phyloP scores from a whole-genome alignment of 1,140 invertebrate species.

The Eufriesea mexicana region DNA sequence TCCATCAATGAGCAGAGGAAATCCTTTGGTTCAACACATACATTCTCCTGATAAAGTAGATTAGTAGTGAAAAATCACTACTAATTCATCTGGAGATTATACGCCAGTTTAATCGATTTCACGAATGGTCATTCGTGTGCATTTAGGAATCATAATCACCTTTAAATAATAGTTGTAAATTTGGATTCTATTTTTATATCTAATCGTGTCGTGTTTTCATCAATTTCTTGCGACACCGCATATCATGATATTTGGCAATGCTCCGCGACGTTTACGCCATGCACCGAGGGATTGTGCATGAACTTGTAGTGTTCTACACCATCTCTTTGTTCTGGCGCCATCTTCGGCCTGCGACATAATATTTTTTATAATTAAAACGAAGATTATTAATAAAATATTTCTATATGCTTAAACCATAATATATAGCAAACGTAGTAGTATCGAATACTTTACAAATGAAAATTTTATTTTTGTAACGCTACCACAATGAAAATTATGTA shows the following conservation, averaged over 20 bases:
- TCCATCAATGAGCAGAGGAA: conserved; percentile 48
- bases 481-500: too few species aligned
- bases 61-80: conserved; percentile 52
- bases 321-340: conserved; percentile 90
- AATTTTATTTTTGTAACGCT: neutral
- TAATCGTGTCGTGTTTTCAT: conserved; percentile 12
- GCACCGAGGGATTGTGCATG: conserved; percentile 94
- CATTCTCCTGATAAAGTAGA: too few species aligned
- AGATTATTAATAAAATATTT: neutral
- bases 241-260: conserved; percentile 97
- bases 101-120: conserved; percentile 4
- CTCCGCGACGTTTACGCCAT: conserved; percentile 95
- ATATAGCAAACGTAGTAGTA: neutral
- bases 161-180: conserved; percentile 39
- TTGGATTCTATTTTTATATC: conserved; percentile 6
- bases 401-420: neutral
- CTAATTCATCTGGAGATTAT: conserved; percentile 57
- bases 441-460: neutral
- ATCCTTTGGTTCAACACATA: conserved; percentile 60
- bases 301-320: conserved; percentile 94
- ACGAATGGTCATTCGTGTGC: neutral
- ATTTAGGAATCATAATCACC: conserved; percentile 29
- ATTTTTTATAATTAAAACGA: conserved; percentile 19
- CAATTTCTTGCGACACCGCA: conserved; percentile 85
- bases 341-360: conserved; percentile 91